Evolutionary conservation across 2,888 invertebrate species (phyloP), one percentile per base, ranked within the genome.

Genomic region (Magallana nippona): DNA sequence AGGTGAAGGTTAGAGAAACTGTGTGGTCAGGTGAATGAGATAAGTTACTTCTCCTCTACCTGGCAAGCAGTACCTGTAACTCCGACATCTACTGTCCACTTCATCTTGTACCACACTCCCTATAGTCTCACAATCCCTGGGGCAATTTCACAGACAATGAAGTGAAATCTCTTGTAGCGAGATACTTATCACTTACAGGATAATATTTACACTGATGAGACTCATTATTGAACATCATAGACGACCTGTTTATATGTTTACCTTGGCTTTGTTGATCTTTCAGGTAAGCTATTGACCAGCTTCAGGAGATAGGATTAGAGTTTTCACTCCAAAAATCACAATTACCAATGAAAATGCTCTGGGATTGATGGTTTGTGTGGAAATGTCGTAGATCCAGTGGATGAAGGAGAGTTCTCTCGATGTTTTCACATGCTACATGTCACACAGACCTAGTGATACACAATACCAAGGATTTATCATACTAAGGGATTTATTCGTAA

Each of bases 281-380:
- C 63, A 63, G 63, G 63, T 63, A 27, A 63, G 63, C 63, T 63
- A 63, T 63, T 63, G 63, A 63, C 22, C 63, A 63, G 63, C 63
- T 63, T 63, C 22, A 22, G 11, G 63, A 63, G 63, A 63, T 63
- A 63, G 63, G 63, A 63, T 63, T 63, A 63, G 63, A 63, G 63
- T 63, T 63, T 63, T 63, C 63, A 63, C 22, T 63, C 22, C 63
- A 63, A 63, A 63, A 27, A 19, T 63, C 63, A 63, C 63, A 27
- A 63, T 63, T 63, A 15, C 63, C 22, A 22, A 19, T 22, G 27
- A 63, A 63, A 63, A 63, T 22, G 32, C 63, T 63, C 22, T 32
- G 5, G 63, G 63, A 63, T 22, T 63, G 63, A 22, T 63, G 63
- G 13, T 63, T 63, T 63, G 32, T 63, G 11, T 11, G 27, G 63